Evolutionary conservation across 2,888 invertebrate genomes (phyloP).

Genomic region (Chironomus riparius): DNA sequence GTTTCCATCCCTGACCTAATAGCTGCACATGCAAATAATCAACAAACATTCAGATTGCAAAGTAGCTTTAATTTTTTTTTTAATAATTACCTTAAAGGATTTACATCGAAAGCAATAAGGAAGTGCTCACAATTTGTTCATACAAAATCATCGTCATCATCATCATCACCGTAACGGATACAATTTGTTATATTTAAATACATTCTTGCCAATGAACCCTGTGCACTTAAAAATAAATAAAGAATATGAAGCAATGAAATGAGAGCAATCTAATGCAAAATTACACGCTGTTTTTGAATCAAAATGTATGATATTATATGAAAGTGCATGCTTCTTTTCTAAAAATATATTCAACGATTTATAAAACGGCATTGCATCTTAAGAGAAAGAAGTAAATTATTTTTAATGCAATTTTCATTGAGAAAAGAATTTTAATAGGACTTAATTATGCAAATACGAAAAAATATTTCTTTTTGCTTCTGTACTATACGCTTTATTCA

Average conservation of each 20-base stretch:
- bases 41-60: too few species aligned
- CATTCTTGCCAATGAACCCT: too few species aligned
- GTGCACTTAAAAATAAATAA: not conserved
- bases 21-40: too few species aligned
- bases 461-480: not conserved
- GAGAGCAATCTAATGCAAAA: not conserved
- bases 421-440: conserved; percentile 22
- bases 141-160: too few species aligned
- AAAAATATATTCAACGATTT: not conserved
- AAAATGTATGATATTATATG: not conserved
- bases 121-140: too few species aligned
- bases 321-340: not conserved
- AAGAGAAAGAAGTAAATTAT: not conserved
- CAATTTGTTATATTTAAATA: too few species aligned
- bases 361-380: not conserved
- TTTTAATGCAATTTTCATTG: not conserved
- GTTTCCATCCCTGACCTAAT: too few species aligned
- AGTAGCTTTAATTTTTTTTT: too few species aligned
- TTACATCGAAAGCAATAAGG: too few species aligned
- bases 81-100: too few species aligned
- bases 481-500: too few species aligned
- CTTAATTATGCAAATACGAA: not conserved
- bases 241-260: not conserved
- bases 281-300: not conserved
- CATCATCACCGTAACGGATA: too few species aligned